phyloP scores from a whole-genome alignment of 2,797 vertebrate genomes.

The Eupleurogrammus muticus region DNA sequence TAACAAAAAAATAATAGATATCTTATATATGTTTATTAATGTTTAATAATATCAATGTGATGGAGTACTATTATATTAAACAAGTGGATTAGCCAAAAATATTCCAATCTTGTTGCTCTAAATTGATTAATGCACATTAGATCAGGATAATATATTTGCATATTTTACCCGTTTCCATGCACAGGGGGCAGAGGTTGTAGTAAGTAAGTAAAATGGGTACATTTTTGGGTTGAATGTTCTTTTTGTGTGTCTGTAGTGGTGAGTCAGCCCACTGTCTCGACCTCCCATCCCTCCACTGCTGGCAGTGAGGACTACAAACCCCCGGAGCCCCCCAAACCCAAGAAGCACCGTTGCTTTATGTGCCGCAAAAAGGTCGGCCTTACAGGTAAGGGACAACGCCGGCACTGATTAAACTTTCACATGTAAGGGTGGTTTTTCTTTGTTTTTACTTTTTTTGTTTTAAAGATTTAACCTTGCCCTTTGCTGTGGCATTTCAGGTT shows the following conservation, averaged over 20 bases:
- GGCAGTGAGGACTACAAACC: slow-evolving; percentile 74
- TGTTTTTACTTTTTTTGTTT: no score
- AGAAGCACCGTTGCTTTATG: slow-evolving; percentile 91
- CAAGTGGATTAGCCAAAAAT: no score
- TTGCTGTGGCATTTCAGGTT: slow-evolving; percentile 76
- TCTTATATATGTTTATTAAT: no score
- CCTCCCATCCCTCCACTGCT: slow-evolving; percentile 60
- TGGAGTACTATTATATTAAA: no score
- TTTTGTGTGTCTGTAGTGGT: slow-evolving; percentile 65
- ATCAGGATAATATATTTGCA: no score
- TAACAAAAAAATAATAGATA: neutral
- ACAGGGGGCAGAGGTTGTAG: no score
- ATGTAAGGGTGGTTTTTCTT: no score
- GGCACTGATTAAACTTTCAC: fast-evolving
- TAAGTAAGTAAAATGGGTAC: neutral
- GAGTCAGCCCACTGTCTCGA: slow-evolving; percentile 71
- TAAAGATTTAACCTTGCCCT: neutral
- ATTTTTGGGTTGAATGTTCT: neutral
- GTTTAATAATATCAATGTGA: no score
- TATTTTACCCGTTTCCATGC: neutral
- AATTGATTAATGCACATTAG: no score
- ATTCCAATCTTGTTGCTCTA: no score
- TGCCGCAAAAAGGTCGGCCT: slow-evolving; percentile 92
- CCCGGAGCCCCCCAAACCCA: slow-evolving; percentile 79
- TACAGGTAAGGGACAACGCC: slow-evolving; percentile 80